phyloP scores from a whole-genome alignment of 2,113 vertebrate genomes.

The Orcinus orca region DNA sequence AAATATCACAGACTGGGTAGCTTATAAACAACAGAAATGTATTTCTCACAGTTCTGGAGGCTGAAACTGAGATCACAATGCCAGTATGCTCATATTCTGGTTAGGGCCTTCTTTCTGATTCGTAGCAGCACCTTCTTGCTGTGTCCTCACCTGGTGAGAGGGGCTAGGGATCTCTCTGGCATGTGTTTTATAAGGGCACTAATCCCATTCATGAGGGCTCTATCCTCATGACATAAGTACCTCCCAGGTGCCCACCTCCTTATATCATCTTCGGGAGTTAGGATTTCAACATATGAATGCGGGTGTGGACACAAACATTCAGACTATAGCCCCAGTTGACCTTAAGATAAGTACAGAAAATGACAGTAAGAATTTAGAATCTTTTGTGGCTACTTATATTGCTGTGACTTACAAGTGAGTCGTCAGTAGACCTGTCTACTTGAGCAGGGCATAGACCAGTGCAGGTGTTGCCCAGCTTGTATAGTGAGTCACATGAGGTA shows the following conservation, averaged over 20 bases:
- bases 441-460: background rate
- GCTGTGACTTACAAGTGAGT: background rate
- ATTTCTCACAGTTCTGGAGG: background rate
- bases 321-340: background rate
- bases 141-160: background rate
- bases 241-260: background rate
- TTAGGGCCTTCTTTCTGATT: background rate
- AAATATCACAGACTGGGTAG: background rate
- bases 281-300: background rate
- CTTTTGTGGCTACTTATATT: background rate
- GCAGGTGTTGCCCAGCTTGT: background rate
- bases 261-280: background rate
- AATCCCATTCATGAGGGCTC: background rate
- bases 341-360: background rate
- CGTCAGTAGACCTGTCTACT: background rate
- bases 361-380: background rate
- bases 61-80: background rate
- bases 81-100: background rate
- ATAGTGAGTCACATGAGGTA: background rate
- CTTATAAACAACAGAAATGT: background rate
- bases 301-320: background rate
- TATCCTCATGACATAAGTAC: background rate
- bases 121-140: background rate
- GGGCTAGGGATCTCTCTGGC: background rate
- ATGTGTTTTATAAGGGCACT: background rate